Evolutionary conservation across 1,140 invertebrate species (phyloP), one percentile per base, ranked within the genome.

Genomic region (Whitmania pigra): DNA sequence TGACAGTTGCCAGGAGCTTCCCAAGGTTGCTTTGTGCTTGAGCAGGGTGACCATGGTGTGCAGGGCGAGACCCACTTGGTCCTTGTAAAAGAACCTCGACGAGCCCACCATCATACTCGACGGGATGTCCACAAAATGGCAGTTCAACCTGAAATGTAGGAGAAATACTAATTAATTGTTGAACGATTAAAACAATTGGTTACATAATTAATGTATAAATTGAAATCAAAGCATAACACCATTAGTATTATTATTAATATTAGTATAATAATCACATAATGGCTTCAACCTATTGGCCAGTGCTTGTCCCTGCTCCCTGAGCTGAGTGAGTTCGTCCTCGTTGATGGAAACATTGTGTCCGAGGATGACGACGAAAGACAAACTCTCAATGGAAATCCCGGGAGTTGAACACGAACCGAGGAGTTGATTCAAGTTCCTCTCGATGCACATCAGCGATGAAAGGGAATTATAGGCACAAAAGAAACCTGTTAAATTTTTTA

Each of bases 351-450:
- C 86, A 79, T 94, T 90, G 78, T 91, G 90, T 69, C 92, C 87
- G 81, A 94, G 92, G 80, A 95, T 87, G 75, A 95, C 87, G 40
- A 94, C 90, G 76, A 94, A 89, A 1, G 92, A 92, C 74, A 95
- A 84, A 74, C 91, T 71, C 13, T 53, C 53, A 13, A 71, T 6
- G 20, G 36, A 69, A 22, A 69, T 9, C n/a, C 20, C 43, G 43
- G 43, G 53, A 53, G 17, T 53, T 7, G n/a, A n/a, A 31, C 9
- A 18, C 29, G n/a, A 43, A 53, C 43, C 40, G 67, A 36, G 40
- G 1, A 29, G n/a, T 36, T 69, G 40, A 9, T 40, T 90, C 71
- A 94, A 84, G 86, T 93, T 94, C 5, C 90, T 91, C 0, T 95
- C 81, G 55, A 97, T 88, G 79, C 93, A 95, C 77, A 95, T 92